Conservation (phyloP, 2,888 invertebrate species). For the Trissolcus brochymenae region DNA sequence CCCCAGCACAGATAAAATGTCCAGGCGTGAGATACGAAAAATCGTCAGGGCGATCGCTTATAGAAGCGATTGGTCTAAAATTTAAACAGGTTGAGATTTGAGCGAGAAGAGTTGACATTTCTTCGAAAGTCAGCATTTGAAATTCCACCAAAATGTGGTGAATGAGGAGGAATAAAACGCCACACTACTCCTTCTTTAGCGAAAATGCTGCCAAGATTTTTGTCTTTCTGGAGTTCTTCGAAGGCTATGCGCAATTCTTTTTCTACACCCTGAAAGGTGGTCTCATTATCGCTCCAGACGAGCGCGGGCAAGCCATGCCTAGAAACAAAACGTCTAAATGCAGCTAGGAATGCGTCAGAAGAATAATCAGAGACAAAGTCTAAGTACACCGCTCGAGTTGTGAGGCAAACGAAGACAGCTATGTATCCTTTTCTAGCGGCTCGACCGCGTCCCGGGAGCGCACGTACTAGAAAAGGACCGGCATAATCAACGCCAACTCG, state of each 20-base stretch:
- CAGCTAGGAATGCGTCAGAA: constrained; percentile 8
- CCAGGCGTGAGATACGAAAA: constrained; percentile 2
- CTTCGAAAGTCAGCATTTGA: neutral
- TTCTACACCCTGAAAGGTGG: constrained; percentile 28
- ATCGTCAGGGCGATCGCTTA: neutral
- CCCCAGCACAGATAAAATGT: neutral
- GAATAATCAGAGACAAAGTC: constrained; percentile 8
- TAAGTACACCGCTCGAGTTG: neutral
- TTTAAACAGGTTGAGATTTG: neutral
- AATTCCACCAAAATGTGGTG: neutral
- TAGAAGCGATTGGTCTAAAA: neutral
- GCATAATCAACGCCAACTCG: constrained; percentile 8
- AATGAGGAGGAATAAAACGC: neutral
- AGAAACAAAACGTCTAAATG: constrained; percentile 7
- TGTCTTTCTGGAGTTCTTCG: neutral
- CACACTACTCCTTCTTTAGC: neutral
- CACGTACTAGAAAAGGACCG: neutral
- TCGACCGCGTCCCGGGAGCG: constrained; percentile 1
- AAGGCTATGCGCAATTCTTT: constrained; percentile 8
- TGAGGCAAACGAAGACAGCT: constrained; percentile 7
- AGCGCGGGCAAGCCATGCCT: neutral
- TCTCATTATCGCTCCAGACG: no score
- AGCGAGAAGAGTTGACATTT: neutral
- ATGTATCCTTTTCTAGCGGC: constrained; percentile 3
- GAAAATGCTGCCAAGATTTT: neutral